These are phyloP conservation scores for Phymastichus coffea DNA, from an alignment of 1,140 invertebrate genomes.

Conservation along the genomic window DNA sequence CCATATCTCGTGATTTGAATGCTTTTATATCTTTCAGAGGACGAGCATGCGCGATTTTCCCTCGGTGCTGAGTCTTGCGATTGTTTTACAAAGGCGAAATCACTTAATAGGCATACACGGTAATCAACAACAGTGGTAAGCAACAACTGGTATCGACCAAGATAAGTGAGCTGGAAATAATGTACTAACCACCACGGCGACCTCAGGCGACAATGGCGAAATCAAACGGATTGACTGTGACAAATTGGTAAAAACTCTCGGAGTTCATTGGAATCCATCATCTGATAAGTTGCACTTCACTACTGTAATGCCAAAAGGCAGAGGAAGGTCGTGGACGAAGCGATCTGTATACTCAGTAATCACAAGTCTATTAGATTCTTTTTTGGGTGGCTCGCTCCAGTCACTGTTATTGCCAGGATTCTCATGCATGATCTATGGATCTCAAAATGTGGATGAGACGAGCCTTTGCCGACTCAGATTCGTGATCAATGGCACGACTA, in stretches of 20 bases:
- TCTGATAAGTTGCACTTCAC: too few species aligned
- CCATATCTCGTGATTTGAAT: neutral
- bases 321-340: too few species aligned
- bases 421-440: slow-evolving; percentile 43
- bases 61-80: neutral
- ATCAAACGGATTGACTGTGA: slow-evolving; percentile 3
- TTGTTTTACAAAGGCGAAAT: neutral
- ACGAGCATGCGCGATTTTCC: neutral
- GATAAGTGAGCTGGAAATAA: slow-evolving; percentile 19
- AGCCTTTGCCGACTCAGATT: slow-evolving; percentile 13
- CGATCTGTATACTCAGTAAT: slow-evolving; percentile 28
- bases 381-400: slow-evolving; percentile 27
- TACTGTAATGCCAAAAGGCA: slow-evolving; percentile 7
- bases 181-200: neutral
- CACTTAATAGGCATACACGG: neutral
- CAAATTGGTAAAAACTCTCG: neutral
- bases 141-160: neutral
- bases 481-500: slow-evolving; percentile 6
- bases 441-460: slow-evolving; percentile 44
- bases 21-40: neutral
- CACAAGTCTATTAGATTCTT: slow-evolving; percentile 31
- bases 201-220: neutral
- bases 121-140: too few species aligned
- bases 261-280: too few species aligned
- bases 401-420: slow-evolving; percentile 33